Evolutionary conservation across 1,140 invertebrate genomes (phyloP).

Genomic region (Euwallacea fornicatus): DNA sequence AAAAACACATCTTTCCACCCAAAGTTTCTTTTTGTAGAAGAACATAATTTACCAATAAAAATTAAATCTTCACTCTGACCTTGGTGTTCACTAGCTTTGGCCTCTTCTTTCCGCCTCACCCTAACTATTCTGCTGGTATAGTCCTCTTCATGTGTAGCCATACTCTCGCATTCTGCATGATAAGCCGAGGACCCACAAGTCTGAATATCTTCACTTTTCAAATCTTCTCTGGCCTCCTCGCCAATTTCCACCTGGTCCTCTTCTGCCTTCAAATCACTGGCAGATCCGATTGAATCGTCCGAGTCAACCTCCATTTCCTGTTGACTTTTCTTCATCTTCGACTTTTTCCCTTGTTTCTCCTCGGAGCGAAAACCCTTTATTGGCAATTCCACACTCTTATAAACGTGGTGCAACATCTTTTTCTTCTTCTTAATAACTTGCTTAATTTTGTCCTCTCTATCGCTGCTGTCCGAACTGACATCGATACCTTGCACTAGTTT

Average conservation of each 20-base stretch:
- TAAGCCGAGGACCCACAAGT: conserved; percentile 71
- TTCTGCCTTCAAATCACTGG: conserved; percentile 66
- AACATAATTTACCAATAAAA: conserved; percentile 55
- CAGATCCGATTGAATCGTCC: conserved; percentile 75
- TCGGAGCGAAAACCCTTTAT: conserved; percentile 45
- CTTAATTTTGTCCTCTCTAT: conserved; percentile 51
- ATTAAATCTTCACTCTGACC: conserved; percentile 55
- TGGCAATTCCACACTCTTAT: conserved; percentile 55
- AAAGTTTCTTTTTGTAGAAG: too few relatives aligned
- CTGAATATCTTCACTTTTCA: conserved; percentile 64
- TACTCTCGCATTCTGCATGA: conserved; percentile 71
- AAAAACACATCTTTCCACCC: too few relatives aligned
- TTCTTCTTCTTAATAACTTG: conserved; percentile 45
- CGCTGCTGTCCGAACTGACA: conserved; percentile 62
- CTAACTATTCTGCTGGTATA: conserved; percentile 53
- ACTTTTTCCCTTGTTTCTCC: conserved; percentile 26
- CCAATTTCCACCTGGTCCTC: conserved; percentile 52
- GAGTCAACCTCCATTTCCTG: conserved; percentile 54
- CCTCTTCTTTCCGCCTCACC: conserved; percentile 50
- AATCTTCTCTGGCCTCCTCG: conserved; percentile 47
- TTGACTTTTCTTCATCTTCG: conserved; percentile 46
- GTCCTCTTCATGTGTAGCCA: conserved; percentile 66
- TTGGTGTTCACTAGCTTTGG: conserved; percentile 35
- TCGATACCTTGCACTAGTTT: conserved; percentile 65
- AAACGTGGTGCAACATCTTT: conserved; percentile 53